Evolutionary conservation across 2,888 invertebrate species (phyloP).

Genomic region (Amphimallon solstitiale): DNA sequence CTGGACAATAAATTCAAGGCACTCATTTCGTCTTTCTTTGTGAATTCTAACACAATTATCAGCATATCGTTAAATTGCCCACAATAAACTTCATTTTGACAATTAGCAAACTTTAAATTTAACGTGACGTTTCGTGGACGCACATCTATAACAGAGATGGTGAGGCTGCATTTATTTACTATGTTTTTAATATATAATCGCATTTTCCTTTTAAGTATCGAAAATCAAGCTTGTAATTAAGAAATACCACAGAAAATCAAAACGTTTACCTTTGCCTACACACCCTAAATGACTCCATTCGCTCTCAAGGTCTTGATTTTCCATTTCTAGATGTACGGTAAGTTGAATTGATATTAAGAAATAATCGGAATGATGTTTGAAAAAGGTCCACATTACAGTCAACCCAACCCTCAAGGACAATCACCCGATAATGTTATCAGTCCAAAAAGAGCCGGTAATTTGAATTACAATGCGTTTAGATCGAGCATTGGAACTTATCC

Average conservation of each 20-base stretch:
- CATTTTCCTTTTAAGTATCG: neutral
- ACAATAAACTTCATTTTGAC: conserved; percentile 21
- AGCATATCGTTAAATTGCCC: conserved; percentile 19
- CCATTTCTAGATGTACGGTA: conserved; percentile 26
- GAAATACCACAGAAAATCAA: neutral
- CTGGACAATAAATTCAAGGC: no score
- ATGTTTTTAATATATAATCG: neutral
- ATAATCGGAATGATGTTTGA: neutral
- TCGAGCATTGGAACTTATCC: conserved; percentile 35
- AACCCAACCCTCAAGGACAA: neutral
- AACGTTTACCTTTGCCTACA: neutral
- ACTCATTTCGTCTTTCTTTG: no score
- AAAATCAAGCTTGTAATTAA: neutral
- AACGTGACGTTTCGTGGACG: conserved; percentile 6
- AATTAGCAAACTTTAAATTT: conserved; percentile 14
- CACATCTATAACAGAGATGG: conserved; percentile 8
- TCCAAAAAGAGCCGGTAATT: conserved; percentile 19
- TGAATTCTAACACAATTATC: neutral
- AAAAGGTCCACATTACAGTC: neutral
- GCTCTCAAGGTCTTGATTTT: neutral
- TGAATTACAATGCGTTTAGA: conserved; percentile 25
- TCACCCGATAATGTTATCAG: conserved; percentile 8
- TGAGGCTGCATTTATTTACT: neutral
- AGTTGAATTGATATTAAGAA: neutral
- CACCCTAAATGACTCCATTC: conserved; percentile 9